These are phyloP conservation scores for Mesoclemmys tuberculata DNA, from an alignment of 2,113 vertebrate species.

Conservation along the genomic window DNA sequence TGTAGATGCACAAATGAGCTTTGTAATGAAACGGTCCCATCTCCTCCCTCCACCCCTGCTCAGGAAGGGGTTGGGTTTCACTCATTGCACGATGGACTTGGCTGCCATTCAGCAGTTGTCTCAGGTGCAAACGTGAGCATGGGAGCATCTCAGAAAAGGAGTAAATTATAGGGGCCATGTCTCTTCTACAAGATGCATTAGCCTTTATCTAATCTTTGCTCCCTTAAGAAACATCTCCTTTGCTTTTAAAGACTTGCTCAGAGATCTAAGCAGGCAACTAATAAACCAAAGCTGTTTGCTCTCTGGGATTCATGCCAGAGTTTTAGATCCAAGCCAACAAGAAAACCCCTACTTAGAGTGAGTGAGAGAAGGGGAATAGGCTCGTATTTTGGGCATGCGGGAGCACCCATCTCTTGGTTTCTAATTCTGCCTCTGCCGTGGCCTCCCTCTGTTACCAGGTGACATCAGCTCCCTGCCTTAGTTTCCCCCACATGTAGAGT, in stretches of 20 bases:
- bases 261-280: not conserved
- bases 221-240: not conserved
- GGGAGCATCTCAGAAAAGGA: not conserved
- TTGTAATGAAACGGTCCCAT: not conserved
- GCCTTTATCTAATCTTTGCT: not conserved
- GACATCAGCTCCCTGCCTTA: not conserved
- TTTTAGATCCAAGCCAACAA: not conserved
- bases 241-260: not conserved
- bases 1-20: slow-evolving; percentile 15
- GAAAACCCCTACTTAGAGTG: not conserved
- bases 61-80: not conserved
- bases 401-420: not conserved
- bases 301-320: not conserved
- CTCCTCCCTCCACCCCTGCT: not conserved
- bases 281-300: fast-evolving
- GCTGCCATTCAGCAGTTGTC: not conserved
- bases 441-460: not conserved
- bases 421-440: fast-evolving
- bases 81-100: not conserved
- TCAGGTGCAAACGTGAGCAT: not conserved
- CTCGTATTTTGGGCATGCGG: not conserved
- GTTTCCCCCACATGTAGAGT: not conserved
- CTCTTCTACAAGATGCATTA: too few species aligned
- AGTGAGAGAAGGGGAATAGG: not conserved
- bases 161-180: fast-evolving